Evolutionary conservation across 2,113 vertebrate genomes (phyloP).

Genomic region (Leptobrachium leishanense): DNA sequence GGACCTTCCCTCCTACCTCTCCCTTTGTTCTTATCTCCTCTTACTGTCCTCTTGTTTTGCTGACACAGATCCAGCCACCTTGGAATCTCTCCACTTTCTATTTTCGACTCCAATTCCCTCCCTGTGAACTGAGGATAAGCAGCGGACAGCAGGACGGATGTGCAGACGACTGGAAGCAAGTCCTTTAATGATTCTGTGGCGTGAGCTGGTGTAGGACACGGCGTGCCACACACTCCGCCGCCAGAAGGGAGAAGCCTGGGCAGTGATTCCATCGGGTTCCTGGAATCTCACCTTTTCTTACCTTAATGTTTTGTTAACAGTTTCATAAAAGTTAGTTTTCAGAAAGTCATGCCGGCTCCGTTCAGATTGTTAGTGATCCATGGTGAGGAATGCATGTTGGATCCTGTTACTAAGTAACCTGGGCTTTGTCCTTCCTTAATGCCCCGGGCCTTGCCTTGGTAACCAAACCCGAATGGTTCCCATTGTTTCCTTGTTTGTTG

Average conservation of each 20-base stretch:
- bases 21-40: not conserved
- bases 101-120: conserved; percentile 9
- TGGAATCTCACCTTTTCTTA: too few relatives aligned
- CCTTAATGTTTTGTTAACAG: too few relatives aligned
- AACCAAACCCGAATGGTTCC: not conserved
- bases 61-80: too few relatives aligned
- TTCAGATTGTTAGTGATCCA: not conserved
- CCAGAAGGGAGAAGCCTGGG: not conserved
- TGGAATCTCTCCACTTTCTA: conserved; percentile 12
- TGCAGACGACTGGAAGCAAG: conserved; percentile 23
- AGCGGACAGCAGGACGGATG: conserved; percentile 23
- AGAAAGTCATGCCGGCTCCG: not conserved
- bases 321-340: too few relatives aligned
- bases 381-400: not conserved
- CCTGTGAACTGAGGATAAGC: conserved; percentile 18
- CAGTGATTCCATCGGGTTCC: conserved; percentile 3
- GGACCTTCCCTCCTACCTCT: not conserved
- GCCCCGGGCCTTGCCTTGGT: not conserved
- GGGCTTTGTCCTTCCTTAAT: not conserved
- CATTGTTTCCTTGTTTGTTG: not conserved
- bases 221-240: not conserved
- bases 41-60: not conserved
- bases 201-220: conserved; percentile 19
- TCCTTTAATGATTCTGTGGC: conserved; percentile 6
- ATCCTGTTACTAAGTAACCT: not conserved